These are phyloP conservation scores for Morone chrysops DNA, from an alignment of 2,113 vertebrate genomes.

Conservation along the genomic window DNA sequence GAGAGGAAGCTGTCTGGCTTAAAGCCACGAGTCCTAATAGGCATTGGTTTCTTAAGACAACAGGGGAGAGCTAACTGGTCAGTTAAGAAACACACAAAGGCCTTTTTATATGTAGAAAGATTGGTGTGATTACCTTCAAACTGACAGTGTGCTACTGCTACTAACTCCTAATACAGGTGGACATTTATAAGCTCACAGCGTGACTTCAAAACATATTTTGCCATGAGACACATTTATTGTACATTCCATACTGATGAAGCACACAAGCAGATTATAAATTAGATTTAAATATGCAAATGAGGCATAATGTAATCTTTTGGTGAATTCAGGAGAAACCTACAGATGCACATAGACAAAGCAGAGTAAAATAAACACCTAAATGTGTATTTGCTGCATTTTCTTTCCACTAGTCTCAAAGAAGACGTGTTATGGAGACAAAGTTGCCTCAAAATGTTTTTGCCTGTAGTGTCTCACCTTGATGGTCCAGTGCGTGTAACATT, in stretches of 20 bases:
- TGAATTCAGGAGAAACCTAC: no score
- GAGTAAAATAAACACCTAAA: no score
- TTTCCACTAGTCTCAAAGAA: no score
- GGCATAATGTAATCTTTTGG: no score
- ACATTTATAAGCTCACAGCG: not conserved
- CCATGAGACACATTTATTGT: not conserved
- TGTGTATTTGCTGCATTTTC: no score
- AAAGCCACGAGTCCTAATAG: conserved; percentile 2
- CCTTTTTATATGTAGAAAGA: not conserved
- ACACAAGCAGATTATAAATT: not conserved
- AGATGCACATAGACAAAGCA: no score
- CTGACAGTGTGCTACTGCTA: not conserved
- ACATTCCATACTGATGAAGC: not conserved
- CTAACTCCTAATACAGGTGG: not conserved
- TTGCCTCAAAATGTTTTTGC: no score
- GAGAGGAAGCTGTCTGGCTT: conserved; percentile 26
- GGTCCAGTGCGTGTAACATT: no score
- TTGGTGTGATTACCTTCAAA: not conserved
- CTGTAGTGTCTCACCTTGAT: no score
- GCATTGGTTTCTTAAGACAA: conserved; percentile 17
- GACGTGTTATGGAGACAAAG: no score
- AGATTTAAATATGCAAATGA: no score
- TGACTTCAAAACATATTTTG: not conserved
- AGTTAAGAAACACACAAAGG: not conserved
- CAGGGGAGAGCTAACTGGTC: not conserved